phyloP scores from a whole-genome alignment of 2,113 vertebrate genomes.

The Xiphorhynchus elegans region DNA sequence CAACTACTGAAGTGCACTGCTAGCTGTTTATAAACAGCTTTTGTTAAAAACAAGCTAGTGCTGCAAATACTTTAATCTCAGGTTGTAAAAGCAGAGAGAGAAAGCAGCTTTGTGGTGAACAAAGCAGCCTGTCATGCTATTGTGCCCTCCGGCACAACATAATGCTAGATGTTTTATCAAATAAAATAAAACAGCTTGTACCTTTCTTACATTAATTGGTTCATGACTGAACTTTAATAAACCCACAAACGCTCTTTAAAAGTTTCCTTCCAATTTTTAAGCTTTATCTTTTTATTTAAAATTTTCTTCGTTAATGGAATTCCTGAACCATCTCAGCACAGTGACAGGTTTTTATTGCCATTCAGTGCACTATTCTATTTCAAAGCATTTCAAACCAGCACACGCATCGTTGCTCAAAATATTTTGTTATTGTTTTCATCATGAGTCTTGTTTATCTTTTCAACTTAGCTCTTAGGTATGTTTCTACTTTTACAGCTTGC shows the following conservation, averaged over 20 bases:
- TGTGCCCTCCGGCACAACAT: neutral
- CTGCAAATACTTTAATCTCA: conserved; percentile 12
- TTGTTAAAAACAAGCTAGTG: neutral
- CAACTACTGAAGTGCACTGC: neutral
- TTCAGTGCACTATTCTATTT: neutral
- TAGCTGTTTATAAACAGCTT: conserved; percentile 1
- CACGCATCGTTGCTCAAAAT: neutral
- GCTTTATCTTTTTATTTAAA: neutral
- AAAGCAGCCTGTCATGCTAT: neutral
- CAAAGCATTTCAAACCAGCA: neutral
- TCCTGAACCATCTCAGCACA: neutral
- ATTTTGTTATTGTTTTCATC: neutral
- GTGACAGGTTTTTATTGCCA: neutral
- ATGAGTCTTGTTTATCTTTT: neutral
- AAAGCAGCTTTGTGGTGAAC: neutral
- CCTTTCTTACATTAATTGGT: conserved; percentile 37
- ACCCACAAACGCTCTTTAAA: neutral
- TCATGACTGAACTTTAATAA: conserved; percentile 42
- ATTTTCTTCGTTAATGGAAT: neutral
- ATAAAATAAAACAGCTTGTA: conserved; percentile 19
- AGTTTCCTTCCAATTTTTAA: neutral
- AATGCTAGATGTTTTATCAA: conserved; percentile 24
- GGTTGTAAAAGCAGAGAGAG: neutral
- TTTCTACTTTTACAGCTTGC: neutral
- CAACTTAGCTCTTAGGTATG: neutral